Evolutionary conservation across 2,113 vertebrate species (phyloP).

Genomic region (Rana temporaria): DNA sequence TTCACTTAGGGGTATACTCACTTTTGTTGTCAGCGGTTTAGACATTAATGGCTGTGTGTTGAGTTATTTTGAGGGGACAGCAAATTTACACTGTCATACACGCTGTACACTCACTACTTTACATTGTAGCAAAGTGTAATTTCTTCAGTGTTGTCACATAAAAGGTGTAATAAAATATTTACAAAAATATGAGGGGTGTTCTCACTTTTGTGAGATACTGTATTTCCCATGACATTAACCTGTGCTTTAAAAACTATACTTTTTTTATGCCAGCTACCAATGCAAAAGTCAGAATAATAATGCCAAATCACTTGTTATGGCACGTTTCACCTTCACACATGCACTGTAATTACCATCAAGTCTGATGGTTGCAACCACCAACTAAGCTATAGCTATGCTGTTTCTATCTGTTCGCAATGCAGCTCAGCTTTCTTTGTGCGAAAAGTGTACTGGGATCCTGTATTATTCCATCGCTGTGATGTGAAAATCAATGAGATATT

Average conservation of each 20-base stretch:
- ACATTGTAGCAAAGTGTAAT: no score
- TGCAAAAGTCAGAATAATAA: background rate
- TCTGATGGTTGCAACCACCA: background rate
- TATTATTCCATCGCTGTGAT: slow-evolving; percentile 21
- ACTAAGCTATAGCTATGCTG: background rate
- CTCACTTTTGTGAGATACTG: background rate
- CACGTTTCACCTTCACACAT: background rate
- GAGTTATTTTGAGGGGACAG: no score
- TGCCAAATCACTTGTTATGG: background rate
- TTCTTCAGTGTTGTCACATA: no score
- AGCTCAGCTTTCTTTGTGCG: slow-evolving; percentile 10
- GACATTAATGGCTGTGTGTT: no score
- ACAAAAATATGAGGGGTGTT: no score
- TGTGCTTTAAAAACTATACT: background rate
- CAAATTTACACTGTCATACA: no score
- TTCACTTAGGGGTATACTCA: no score
- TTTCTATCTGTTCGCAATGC: slow-evolving; percentile 12
- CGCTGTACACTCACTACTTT: no score
- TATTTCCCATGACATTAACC: slow-evolving; percentile 1
- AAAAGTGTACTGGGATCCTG: background rate
- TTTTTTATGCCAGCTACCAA: background rate
- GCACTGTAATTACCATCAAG: slow-evolving; percentile 27
- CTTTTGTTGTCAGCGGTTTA: no score
- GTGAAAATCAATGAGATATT: slow-evolving; percentile 46
- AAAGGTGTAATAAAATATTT: no score